Base-by-base conservation (phyloP, 2,888 invertebrate genomes). In the Alitta virens region DNA sequence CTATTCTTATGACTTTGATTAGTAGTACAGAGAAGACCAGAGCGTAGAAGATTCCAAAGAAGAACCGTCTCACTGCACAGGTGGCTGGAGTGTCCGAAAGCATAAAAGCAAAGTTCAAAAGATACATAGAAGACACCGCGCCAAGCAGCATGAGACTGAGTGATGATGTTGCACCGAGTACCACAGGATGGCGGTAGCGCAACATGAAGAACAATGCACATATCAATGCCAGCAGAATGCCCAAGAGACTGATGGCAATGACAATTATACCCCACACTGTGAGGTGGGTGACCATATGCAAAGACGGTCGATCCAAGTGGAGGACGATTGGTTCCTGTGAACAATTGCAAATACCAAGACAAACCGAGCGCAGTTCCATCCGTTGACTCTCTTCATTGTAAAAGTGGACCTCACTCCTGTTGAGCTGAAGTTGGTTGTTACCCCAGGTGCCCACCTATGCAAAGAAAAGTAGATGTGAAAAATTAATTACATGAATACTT, bases 91-190 rank as follows among this genome's bases (percentile, higher is more conserved):
- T 58, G n/a, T 57, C 54, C 2, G 63, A 63, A 23, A 55, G 23
- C 63, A 63, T 58, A 33, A 63, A 63, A 26, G 63, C 58, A 24
- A 63, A 63, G 56, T 63, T 63, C 2, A 63, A 33, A 2, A 59
- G 25, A 25, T 55, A 63, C 33, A 63, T n/a, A 24, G 58, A 49
- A 18, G 53, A 27, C 23, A 59, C 23, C 16, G 52, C 58, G 21
- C 58, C 26, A 21, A 63, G 49, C 14, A 63, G 33, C 23, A 63
- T 52, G 5, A 63, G 43, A 38, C 63, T 63, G 14, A 58, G 24
- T 16, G 58, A 58, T 16, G 38, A 59, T 1, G 53, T 58, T n/a
- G 63, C 21, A 5, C 53, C 59, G 7, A 16, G 21, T n/a, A 63
- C 63, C 26, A 63, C 59, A 3, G 54, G 63, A 33, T 63, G 63